Conservation (phyloP, 2,797 vertebrate genomes). For the Percopsis omiscomaycus region DNA sequence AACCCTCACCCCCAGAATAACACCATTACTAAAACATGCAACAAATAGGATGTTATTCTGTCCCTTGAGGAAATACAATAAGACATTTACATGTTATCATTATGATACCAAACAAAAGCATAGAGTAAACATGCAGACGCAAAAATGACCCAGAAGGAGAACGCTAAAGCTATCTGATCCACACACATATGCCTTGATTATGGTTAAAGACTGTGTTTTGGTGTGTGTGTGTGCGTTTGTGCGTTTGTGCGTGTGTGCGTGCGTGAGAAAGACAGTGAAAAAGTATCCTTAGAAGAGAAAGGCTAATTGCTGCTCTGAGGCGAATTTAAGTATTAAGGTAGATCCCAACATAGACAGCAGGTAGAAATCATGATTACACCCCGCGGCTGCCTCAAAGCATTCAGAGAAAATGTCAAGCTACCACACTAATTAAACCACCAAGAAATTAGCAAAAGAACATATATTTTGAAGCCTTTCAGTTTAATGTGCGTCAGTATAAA, state of each 20-base stretch:
- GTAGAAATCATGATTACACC: conserved; percentile 4
- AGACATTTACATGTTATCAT: neutral
- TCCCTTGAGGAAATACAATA: neutral
- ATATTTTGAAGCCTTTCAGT: neutral
- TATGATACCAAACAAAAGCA: too few relatives aligned
- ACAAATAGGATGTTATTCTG: conserved; percentile 23
- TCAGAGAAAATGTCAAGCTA: conserved; percentile 1
- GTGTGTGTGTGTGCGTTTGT: conserved; percentile 13
- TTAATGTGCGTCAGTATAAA: neutral
- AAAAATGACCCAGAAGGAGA: conserved; percentile 24
- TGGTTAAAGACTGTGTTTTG: conserved; percentile 5
- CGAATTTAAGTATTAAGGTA: conserved; percentile 16
- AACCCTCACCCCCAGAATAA: conserved; percentile 14
- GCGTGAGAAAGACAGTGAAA: neutral
- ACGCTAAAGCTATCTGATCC: conserved; percentile 36
- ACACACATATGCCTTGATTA: conserved; percentile 32
- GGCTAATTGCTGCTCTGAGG: conserved; percentile 35
- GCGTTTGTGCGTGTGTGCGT: neutral
- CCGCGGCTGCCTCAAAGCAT: neutral
- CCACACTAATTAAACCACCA: conserved; percentile 1
- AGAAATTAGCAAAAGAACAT: neutral
- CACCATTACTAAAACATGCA: conserved; percentile 2
- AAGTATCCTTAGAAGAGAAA: conserved; percentile 21
- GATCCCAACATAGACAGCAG: conserved; percentile 22
- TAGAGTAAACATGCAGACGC: too few relatives aligned